Percentiles rank a stretch among this genome's conserved stretches.
These are phyloP conservation scores for Troglohyphantes excavatus DNA, from an alignment of 2,888 invertebrate species.

Conservation along the genomic window DNA sequence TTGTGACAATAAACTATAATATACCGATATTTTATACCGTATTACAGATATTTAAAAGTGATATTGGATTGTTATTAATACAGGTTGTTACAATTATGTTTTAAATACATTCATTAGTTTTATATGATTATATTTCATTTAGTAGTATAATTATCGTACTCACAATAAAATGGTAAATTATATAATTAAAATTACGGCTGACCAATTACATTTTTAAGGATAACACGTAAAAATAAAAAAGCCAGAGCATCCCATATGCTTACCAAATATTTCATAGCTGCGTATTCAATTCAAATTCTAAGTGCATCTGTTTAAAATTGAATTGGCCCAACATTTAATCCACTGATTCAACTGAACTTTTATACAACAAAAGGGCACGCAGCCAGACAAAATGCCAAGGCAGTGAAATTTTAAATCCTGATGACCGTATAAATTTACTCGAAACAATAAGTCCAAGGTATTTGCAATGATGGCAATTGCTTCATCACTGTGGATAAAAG, in stretches of 20 bases:
- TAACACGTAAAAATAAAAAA: no score
- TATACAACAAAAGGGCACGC: neutral
- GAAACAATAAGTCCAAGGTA: neutral
- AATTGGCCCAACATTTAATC: neutral
- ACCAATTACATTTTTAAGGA: neutral
- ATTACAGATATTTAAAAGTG: no score
- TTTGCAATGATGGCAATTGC: neutral
- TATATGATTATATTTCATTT: no score
- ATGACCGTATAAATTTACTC: neutral
- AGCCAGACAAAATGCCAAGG: neutral
- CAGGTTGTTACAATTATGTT: no score
- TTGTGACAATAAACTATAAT: no score
- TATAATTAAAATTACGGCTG: neutral
- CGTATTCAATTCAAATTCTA: neutral
- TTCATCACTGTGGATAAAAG: neutral
- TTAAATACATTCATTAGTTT: no score
- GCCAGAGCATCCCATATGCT: neutral
- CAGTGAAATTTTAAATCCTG: neutral
- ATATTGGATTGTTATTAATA: no score
- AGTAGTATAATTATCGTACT: no score
- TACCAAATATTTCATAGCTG: neutral
- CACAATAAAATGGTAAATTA: no score
- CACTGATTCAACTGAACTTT: neutral
- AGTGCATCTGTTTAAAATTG: neutral
- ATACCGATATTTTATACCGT: no score